These are phyloP conservation scores for Oscarella lobularis DNA, from an alignment of 37 sponge, comb jelly and placozoan genomes.

Conservation along the genomic window DNA sequence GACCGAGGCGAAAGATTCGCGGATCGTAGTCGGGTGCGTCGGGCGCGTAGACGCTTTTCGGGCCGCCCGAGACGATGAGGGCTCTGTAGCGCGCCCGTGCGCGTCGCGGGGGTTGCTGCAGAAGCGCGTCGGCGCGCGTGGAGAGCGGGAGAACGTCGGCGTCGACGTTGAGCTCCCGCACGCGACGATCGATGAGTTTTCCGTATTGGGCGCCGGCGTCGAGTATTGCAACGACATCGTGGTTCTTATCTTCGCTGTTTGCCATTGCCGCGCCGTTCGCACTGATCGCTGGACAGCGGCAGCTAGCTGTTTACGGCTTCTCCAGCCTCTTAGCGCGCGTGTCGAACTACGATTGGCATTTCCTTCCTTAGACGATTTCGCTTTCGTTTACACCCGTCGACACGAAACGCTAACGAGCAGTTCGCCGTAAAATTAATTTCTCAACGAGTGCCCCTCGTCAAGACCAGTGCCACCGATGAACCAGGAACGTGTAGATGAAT, in stretches of 20 bases:
- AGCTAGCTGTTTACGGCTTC: too few relatives aligned
- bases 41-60: constrained; percentile 42
- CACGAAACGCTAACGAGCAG: too few relatives aligned
- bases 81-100: constrained; percentile 36
- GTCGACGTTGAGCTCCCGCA: constrained; percentile 58
- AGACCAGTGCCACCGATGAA: too few relatives aligned
- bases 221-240: constrained; percentile 57
- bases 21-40: constrained; percentile 23
- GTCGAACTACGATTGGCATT: too few relatives aligned
- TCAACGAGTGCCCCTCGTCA: too few relatives aligned
- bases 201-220: constrained; percentile 95
- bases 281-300: too few relatives aligned
- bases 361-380: too few relatives aligned
- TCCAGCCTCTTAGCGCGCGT: too few relatives aligned
- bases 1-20: constrained; percentile 25
- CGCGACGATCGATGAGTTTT: constrained; percentile 73
- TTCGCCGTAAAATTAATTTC: too few relatives aligned
- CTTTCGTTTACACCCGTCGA: too few relatives aligned
- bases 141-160: constrained; percentile 53
- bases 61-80: constrained; percentile 71
- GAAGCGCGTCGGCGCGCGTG: constrained; percentile 27
- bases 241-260: not conserved
- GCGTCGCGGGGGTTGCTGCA: too few relatives aligned
- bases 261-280: not conserved
- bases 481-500: too few relatives aligned